A percentile compares a stretch with the other conserved stretches of the same genome.
Evolutionary conservation across 1,140 invertebrate species (phyloP).

Genomic region (Aporrectodea caliginosa): DNA sequence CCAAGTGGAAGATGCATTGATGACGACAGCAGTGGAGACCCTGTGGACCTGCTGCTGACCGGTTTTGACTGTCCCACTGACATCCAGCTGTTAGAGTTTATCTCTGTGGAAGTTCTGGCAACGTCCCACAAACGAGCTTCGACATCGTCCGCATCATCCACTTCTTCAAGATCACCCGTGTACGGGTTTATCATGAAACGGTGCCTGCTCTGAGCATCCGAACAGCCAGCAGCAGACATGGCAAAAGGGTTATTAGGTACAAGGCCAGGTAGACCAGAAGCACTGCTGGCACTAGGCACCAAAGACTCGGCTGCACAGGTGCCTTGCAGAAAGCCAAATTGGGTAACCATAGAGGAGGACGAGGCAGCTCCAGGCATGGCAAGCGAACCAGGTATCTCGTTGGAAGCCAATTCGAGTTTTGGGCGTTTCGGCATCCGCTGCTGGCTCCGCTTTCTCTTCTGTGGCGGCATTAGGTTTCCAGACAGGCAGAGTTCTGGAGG

Average conservation of each 20-base stretch:
- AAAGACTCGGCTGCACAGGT: too few species aligned
- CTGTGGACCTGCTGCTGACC: background rate
- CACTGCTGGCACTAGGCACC: too few species aligned
- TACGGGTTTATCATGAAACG: conserved; percentile 82
- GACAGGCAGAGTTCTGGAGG: conserved; percentile 45
- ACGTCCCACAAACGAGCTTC: background rate
- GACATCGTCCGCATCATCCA: conserved; percentile 41
- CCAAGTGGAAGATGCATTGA: background rate
- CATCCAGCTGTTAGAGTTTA: background rate
- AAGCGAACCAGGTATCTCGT: conserved; percentile 32
- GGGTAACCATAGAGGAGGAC: too few species aligned
- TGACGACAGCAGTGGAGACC: too few species aligned
- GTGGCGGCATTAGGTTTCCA: conserved; percentile 36
- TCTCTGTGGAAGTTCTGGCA: background rate
- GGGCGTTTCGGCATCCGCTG: conserved; percentile 38
- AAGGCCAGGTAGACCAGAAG: background rate
- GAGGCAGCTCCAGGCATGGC: conserved; percentile 54
- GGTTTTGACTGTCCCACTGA: background rate
- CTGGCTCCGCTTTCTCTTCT: conserved; percentile 42
- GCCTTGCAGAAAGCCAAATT: too few species aligned
- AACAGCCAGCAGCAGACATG: background rate
- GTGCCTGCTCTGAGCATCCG: conserved; percentile 50
- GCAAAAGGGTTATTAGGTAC: conserved; percentile 6
- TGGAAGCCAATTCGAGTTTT: conserved; percentile 8
- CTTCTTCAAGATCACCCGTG: conserved; percentile 77